A percentile compares a stretch with the other conserved stretches of the same genome.
Conservation (phyloP, 2,113 vertebrate species). For the Copsychus sechellarum region DNA sequence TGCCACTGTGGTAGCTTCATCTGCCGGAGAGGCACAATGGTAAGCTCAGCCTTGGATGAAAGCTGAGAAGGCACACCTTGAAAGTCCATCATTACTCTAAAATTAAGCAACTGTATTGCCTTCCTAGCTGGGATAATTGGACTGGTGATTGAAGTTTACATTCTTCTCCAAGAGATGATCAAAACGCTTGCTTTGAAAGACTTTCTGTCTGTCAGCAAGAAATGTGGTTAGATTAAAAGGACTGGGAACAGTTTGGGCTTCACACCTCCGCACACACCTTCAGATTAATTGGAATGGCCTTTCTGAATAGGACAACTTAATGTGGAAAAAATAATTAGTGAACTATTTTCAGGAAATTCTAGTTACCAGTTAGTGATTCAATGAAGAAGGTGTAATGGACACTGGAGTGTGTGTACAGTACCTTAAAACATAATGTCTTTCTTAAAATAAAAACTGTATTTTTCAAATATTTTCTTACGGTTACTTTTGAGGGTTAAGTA, state of each 20-base stretch:
- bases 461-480: neutral
- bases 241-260: slow-evolving; percentile 59
- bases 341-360: slow-evolving; percentile 50
- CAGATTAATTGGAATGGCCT: slow-evolving; percentile 42
- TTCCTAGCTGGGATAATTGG: slow-evolving; percentile 54
- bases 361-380: slow-evolving; percentile 26
- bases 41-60: neutral
- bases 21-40: neutral
- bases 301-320: slow-evolving; percentile 30
- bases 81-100: slow-evolving; percentile 45
- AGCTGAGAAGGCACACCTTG: slow-evolving; percentile 6
- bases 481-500: neutral
- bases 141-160: slow-evolving; percentile 49
- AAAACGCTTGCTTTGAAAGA: slow-evolving; percentile 50
- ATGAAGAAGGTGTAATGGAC: neutral
- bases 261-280: neutral
- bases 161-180: slow-evolving; percentile 51
- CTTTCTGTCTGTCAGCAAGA: slow-evolving; percentile 43
- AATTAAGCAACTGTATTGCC: slow-evolving; percentile 47
- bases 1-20: neutral
- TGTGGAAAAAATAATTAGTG: slow-evolving; percentile 52
- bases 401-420: neutral
- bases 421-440: neutral
- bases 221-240: slow-evolving; percentile 61
- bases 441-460: neutral